Evolutionary conservation across 2,888 invertebrate species (phyloP).

Genomic region (Nasonia oneida): DNA sequence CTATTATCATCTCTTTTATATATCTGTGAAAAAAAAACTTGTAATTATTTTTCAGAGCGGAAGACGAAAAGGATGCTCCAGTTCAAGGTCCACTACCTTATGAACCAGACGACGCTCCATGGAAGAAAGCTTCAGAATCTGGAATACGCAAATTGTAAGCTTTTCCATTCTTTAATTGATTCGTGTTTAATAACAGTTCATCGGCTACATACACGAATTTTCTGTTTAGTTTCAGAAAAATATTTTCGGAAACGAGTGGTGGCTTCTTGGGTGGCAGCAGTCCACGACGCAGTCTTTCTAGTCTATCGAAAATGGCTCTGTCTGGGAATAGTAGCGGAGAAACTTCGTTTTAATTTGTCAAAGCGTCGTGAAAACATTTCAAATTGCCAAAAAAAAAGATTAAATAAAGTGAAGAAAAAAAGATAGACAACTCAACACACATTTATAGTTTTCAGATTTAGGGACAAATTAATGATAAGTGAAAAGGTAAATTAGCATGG

Average conservation of each 20-base stretch:
- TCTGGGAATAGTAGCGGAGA: conserved; percentile 73
- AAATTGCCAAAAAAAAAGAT: conserved; percentile 58
- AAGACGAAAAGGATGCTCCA: conserved; percentile 88
- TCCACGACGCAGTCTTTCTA: conserved; percentile 90
- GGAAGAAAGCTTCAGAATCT: conserved; percentile 90
- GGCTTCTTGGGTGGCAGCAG: conserved; percentile 85
- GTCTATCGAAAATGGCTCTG: conserved; percentile 88
- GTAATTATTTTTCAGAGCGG: conserved; percentile 66
- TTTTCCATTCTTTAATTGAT: conserved; percentile 43
- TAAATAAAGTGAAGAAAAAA: background rate
- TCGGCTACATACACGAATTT: conserved; percentile 1
- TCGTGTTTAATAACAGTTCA: conserved; percentile 1
- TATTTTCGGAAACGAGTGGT: conserved; percentile 90
- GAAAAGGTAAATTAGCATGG: conserved; percentile 9
- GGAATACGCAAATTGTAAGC: conserved; percentile 95
- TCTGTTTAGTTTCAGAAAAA: conserved; percentile 89
- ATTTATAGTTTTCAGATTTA: conserved; percentile 39
- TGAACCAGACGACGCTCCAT: conserved; percentile 98
- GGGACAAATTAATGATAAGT: conserved; percentile 24
- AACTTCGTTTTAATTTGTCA: conserved; percentile 53
- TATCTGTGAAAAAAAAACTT: background rate
- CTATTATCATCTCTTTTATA: background rate
- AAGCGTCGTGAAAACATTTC: conserved; percentile 46
- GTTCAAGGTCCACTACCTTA: conserved; percentile 98
- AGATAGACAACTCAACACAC: conserved; percentile 53